phyloP scores from a whole-genome alignment of 2,113 vertebrate genomes.

The Nothocercus julius region DNA sequence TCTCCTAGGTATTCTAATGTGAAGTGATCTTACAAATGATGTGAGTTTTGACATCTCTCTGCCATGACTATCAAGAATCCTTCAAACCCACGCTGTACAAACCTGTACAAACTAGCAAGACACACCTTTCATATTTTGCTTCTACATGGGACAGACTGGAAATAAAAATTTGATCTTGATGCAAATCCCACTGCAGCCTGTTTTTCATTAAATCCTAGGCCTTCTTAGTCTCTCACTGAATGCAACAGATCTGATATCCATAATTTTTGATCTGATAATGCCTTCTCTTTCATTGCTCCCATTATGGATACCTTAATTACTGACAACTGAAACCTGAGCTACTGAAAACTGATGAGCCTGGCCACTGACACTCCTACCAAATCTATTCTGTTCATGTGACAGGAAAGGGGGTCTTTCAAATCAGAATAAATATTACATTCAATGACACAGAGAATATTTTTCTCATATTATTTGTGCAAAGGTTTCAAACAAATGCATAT shows the following conservation, averaged over 20 bases:
- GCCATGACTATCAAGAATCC: not conserved
- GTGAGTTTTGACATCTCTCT: not conserved
- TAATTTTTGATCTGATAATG: not conserved
- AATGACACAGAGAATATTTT: not conserved
- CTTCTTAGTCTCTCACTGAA: not conserved
- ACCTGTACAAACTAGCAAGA: not conserved
- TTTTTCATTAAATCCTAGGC: not conserved
- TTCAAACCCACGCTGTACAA: not conserved
- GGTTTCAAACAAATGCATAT: not conserved
- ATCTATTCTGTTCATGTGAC: not conserved
- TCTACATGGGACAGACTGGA: not conserved
- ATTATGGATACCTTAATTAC: not conserved
- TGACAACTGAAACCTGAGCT: not conserved
- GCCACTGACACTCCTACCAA: accelerated
- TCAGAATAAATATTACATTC: not conserved
- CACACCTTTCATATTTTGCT: not conserved
- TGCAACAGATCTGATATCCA: not conserved
- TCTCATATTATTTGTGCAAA: not conserved
- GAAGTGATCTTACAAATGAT: not conserved
- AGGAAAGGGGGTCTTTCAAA: not conserved
- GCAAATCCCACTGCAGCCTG: not conserved
- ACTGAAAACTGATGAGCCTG: not conserved
- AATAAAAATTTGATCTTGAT: not conserved
- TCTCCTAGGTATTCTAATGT: not conserved
- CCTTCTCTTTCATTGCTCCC: not conserved